Evolutionary conservation across 2,113 vertebrate species (phyloP).

Genomic region (Pygathrix nemaeus): DNA sequence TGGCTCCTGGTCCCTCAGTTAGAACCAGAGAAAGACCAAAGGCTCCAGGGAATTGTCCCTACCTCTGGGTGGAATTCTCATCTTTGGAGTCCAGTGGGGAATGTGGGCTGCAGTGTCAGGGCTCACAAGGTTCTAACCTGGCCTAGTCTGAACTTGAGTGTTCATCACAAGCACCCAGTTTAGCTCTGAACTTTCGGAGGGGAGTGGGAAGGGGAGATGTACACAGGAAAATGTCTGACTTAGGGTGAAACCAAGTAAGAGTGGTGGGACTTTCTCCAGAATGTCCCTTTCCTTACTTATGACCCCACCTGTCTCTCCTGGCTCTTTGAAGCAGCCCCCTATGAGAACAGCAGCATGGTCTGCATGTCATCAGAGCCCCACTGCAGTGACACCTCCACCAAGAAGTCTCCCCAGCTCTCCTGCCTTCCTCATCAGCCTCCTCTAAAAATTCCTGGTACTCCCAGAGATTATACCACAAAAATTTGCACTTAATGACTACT

Average conservation of each 20-base stretch:
- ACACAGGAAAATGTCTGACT: not conserved
- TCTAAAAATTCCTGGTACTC: not conserved
- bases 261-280: not conserved
- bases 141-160: not conserved
- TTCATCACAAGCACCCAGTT: not conserved
- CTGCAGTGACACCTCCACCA: not conserved
- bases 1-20: not conserved
- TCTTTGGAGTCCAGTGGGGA: not conserved
- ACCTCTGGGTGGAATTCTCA: not conserved
- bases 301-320: fast-evolving
- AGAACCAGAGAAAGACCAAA: not conserved
- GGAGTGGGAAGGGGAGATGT: fast-evolving
- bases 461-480: not conserved
- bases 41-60: not conserved
- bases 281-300: not conserved
- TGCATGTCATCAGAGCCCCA: not conserved
- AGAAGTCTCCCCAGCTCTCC: not conserved
- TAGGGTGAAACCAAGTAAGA: not conserved
- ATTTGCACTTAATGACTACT: not conserved
- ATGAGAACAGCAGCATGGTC: not conserved
- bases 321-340: not conserved
- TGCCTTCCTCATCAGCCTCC: too few species aligned
- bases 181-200: not conserved
- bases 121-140: not conserved
- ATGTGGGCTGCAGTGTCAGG: not conserved